These are phyloP conservation scores for Pyralis farinalis DNA, from an alignment of 2,888 invertebrate species.

Conservation along the genomic window DNA sequence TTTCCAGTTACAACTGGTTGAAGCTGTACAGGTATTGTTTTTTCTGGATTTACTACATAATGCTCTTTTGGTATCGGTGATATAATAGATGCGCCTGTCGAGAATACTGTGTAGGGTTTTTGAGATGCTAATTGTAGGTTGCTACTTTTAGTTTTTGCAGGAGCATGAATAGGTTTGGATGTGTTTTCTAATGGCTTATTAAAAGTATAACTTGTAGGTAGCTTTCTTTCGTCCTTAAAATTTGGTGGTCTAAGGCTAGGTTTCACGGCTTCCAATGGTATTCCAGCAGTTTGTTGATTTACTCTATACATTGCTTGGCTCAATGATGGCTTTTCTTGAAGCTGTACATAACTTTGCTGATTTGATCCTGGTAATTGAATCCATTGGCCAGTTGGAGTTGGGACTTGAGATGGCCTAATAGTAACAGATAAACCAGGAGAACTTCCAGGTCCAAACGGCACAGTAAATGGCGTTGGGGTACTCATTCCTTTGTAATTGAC, in stretches of 20 bases:
- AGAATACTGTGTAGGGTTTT: conserved; percentile 48
- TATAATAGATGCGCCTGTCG: conserved; percentile 44
- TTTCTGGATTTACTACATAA: conserved; percentile 43
- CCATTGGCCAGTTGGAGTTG: conserved; percentile 19
- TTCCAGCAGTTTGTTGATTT: conserved; percentile 35
- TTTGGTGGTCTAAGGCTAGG: conserved; percentile 66
- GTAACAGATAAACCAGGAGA: conserved; percentile 29
- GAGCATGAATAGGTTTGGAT: conserved; percentile 25
- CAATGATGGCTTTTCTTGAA: conserved; percentile 31
- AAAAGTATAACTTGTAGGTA: conserved; percentile 67
- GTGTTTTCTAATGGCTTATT: conserved; percentile 38
- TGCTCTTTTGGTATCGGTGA: conserved; percentile 52
- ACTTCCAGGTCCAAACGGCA: conserved; percentile 34
- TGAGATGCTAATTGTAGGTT: conserved; percentile 42
- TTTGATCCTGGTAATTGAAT: conserved; percentile 28
- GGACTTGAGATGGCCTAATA: conserved; percentile 16
- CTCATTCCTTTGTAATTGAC: conserved; percentile 62
- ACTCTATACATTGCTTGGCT: conserved; percentile 25
- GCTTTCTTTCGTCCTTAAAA: conserved; percentile 66
- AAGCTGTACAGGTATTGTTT: conserved; percentile 38
- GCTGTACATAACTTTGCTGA: conserved; percentile 21
- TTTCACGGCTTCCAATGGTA: conserved; percentile 37
- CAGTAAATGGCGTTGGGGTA: conserved; percentile 67
- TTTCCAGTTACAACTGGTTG: conserved; percentile 39
- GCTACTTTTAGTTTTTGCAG: conserved; percentile 31